These are phyloP conservation scores for Hafferia zeledoni DNA, from an alignment of 2,797 vertebrate genomes.

Conservation along the genomic window DNA sequence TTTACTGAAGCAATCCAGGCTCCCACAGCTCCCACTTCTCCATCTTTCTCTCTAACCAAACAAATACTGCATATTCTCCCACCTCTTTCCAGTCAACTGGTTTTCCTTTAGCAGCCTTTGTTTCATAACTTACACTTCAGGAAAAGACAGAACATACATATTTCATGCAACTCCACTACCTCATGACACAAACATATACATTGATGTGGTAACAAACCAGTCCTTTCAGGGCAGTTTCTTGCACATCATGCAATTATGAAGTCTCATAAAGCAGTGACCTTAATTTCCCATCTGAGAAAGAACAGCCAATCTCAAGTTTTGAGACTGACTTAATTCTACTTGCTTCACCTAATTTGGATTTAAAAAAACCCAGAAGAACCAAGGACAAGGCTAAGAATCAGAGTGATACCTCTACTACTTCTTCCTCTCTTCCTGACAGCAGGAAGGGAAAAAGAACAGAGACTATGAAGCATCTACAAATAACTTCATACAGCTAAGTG, in stretches of 20 bases:
- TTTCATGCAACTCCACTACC: neutral
- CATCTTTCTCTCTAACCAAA: neutral
- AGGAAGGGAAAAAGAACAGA: neutral
- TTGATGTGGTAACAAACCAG: neutral
- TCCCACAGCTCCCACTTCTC: neutral
- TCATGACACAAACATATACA: neutral
- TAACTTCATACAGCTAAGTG: neutral
- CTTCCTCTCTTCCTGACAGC: neutral
- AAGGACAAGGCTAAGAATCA: neutral
- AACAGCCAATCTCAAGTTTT: neutral
- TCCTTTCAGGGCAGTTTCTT: neutral
- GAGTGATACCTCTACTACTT: neutral
- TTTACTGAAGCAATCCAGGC: neutral
- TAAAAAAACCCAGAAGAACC: neutral
- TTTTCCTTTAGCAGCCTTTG: neutral
- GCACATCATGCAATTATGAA: neutral
- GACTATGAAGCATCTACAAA: neutral
- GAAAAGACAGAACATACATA: neutral
- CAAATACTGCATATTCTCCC: neutral
- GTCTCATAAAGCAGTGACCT: neutral
- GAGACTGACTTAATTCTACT: neutral
- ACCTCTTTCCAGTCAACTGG: neutral
- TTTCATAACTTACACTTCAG: neutral
- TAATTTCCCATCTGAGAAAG: neutral
- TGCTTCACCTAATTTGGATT: neutral